A percentile compares a stretch with the other conserved stretches of the same genome.
Conservation (phyloP, 2,113 vertebrate species). For the Pseudorasbora parva region DNA sequence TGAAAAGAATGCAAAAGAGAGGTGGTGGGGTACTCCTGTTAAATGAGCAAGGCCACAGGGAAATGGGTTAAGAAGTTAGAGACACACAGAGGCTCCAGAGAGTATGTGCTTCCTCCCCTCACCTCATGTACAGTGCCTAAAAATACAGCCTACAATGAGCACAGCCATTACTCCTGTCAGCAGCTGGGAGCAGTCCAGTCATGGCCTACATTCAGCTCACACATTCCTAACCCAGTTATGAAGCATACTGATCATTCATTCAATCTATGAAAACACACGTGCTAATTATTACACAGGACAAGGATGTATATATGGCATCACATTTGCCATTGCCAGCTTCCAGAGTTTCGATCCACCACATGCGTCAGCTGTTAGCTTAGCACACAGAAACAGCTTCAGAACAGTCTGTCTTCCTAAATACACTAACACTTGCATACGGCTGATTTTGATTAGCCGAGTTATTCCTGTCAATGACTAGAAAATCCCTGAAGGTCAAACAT, state of each 20-base stretch:
- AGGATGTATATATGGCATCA: neutral
- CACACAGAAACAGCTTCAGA: neutral
- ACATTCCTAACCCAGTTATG: constrained; percentile 28
- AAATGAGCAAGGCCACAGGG: constrained; percentile 55
- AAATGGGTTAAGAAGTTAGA: constrained; percentile 75
- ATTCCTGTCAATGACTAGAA: neutral
- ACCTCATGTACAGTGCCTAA: constrained; percentile 42
- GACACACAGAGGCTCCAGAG: constrained; percentile 58
- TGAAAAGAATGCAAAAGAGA: neutral
- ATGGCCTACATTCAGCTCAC: constrained; percentile 67
- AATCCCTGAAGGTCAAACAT: constrained; percentile 13
- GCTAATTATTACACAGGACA: constrained; percentile 3
- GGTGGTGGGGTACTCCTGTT: constrained; percentile 32
- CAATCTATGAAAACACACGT: neutral
- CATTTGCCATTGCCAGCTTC: neutral
- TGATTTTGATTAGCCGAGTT: neutral
- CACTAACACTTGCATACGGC: neutral
- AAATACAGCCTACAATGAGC: constrained; percentile 40
- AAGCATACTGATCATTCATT: constrained; percentile 17
- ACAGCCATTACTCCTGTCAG: constrained; percentile 26
- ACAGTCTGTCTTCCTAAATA: neutral
- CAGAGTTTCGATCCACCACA: neutral
- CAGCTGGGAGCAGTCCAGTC: constrained; percentile 51
- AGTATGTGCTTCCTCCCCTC: constrained; percentile 18
- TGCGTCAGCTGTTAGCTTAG: neutral